Percentiles rank a stretch among this genome's conserved stretches.
Evolutionary conservation across 2,797 vertebrate species (phyloP).

Genomic region (Streptopelia turtur): DNA sequence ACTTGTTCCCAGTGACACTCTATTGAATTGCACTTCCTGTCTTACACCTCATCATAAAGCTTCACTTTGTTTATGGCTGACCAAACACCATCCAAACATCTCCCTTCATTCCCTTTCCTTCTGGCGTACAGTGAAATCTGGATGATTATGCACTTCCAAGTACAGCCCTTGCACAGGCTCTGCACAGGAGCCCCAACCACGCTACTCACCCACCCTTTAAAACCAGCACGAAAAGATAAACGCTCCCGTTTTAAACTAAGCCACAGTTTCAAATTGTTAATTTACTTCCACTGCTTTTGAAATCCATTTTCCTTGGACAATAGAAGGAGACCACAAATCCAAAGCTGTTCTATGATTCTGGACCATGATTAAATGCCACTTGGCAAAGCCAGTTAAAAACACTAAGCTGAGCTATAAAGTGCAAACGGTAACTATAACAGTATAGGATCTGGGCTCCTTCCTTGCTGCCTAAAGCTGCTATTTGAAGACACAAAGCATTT

Average conservation of each 20-base stretch:
- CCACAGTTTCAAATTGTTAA: not conserved
- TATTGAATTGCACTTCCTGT: conserved; percentile 27
- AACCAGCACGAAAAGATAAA: not conserved
- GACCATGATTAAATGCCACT: not conserved
- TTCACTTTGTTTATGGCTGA: not conserved
- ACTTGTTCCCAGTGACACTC: conserved; percentile 31
- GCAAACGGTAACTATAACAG: fast-evolving
- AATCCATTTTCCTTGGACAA: not conserved
- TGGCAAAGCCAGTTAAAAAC: not conserved
- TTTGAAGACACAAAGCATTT: not conserved
- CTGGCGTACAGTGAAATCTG: not conserved
- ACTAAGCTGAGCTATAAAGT: not conserved
- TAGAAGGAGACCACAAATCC: not conserved
- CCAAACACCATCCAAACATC: conserved; percentile 2
- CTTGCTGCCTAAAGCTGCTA: not conserved
- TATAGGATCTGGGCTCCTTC: not conserved
- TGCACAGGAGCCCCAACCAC: fast-evolving
- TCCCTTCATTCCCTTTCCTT: not conserved
- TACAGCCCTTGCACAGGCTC: not conserved
- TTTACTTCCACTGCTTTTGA: not conserved
- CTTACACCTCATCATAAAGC: conserved; percentile 37
- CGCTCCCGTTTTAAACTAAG: not conserved
- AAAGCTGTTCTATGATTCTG: not conserved
- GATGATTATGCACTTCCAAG: not conserved
- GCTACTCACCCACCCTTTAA: not conserved